Conservation (phyloP, 1,140 invertebrate species). For the Sipha flava region DNA sequence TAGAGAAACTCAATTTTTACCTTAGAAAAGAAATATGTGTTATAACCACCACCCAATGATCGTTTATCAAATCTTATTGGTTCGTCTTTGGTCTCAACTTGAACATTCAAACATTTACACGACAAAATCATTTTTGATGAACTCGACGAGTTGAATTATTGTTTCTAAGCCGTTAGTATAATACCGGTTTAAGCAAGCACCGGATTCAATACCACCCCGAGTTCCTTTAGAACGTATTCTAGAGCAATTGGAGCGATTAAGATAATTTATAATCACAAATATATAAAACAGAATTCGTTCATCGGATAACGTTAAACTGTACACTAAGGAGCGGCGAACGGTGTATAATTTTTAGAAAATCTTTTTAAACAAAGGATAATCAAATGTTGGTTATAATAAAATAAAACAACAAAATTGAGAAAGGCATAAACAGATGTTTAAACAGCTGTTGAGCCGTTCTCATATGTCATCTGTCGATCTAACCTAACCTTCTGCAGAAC, state of each 20-base stretch:
- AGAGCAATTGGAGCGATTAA: not conserved
- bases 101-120: conserved; percentile 21
- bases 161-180: not conserved
- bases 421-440: not conserved
- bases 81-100: not conserved
- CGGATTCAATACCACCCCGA: not conserved
- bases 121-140: conserved; percentile 5
- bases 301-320: not conserved
- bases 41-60: not conserved
- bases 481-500: too few species aligned
- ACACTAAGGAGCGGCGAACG: not conserved
- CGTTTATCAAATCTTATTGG: conserved; percentile 1
- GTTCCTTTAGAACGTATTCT: not conserved
- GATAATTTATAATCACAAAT: not conserved
- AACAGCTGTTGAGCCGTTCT: not conserved
- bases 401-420: conserved; percentile 17
- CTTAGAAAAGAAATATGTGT: not conserved
- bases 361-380: conserved; percentile 26
- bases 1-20: not conserved
- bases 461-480: not conserved
- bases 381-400: conserved; percentile 19
- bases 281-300: not conserved
- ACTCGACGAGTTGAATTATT: not conserved
- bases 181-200: conserved; percentile 13
- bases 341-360: not conserved